Conservation (phyloP, 1,140 invertebrate species). For the Drosophila neocordata region DNA sequence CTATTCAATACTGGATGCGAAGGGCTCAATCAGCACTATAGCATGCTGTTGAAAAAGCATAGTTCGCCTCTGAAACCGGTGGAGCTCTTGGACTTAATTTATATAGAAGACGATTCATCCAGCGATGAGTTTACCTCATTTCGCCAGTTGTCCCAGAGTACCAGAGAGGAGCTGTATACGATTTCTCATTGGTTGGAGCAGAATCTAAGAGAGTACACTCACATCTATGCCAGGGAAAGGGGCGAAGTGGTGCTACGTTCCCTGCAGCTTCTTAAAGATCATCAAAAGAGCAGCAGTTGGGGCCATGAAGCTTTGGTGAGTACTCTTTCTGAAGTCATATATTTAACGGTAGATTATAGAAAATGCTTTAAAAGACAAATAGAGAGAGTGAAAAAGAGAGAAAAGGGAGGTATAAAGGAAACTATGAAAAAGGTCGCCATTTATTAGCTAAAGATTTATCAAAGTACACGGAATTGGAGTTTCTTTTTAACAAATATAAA, state of each 20-base stretch:
- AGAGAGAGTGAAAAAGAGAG: not conserved
- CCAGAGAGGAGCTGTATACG: slow-evolving; percentile 87
- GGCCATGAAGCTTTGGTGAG: slow-evolving; percentile 84
- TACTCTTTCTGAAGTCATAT: slow-evolving; percentile 2
- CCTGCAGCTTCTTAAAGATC: slow-evolving; percentile 90
- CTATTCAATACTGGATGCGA: slow-evolving; percentile 84
- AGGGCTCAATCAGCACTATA: slow-evolving; percentile 92
- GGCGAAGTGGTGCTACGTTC: slow-evolving; percentile 90
- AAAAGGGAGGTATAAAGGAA: not conserved
- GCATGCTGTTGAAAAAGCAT: slow-evolving; percentile 92
- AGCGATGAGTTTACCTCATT: slow-evolving; percentile 83
- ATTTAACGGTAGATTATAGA: slow-evolving; percentile 27
- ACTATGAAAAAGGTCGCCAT: slow-evolving; percentile 21
- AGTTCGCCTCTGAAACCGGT: slow-evolving; percentile 94
- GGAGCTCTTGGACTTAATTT: slow-evolving; percentile 92
- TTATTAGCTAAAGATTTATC: slow-evolving; percentile 20
- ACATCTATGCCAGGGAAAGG: slow-evolving; percentile 91
- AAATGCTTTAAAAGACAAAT: not conserved
- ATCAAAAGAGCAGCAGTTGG: slow-evolving; percentile 90
- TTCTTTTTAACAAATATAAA: slow-evolving; percentile 14
- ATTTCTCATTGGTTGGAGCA: slow-evolving; percentile 94
- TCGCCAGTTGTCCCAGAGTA: slow-evolving; percentile 76
- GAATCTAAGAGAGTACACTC: slow-evolving; percentile 90
- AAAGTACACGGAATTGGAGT: slow-evolving; percentile 13
- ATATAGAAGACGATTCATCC: slow-evolving; percentile 90